Evolutionary conservation across 2,797 vertebrate genomes (phyloP).

Genomic region (Spinus pinus): DNA sequence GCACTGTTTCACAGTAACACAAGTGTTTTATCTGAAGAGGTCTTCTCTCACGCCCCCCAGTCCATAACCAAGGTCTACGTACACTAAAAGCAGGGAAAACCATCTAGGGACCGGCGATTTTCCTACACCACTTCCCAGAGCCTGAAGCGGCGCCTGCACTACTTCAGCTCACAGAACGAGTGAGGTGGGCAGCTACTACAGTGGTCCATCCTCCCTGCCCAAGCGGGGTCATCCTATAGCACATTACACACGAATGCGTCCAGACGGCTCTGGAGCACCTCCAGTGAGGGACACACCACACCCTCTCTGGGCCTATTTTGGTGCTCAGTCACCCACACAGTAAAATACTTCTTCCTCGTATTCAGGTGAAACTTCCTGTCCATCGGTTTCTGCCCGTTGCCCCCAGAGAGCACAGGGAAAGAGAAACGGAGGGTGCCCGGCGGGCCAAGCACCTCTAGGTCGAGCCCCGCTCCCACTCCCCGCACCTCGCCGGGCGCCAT

Average conservation of each 20-base stretch:
- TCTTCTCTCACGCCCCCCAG: neutral
- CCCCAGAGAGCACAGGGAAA: too few species aligned
- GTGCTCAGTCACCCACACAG: neutral
- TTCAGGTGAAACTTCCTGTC: neutral
- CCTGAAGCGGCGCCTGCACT: too few species aligned
- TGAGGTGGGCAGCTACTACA: too few species aligned
- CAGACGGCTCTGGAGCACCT: neutral
- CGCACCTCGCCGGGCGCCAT: accelerated
- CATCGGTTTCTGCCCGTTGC: neutral
- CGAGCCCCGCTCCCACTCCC: accelerated
- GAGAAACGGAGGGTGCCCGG: accelerated
- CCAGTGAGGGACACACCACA: too few species aligned
- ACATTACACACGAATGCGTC: neutral
- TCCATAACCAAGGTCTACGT: neutral
- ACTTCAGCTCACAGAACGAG: neutral
- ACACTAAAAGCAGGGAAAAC: neutral
- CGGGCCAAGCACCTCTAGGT: accelerated
- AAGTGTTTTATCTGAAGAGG: neutral
- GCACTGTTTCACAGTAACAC: neutral
- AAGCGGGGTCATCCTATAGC: too few species aligned
- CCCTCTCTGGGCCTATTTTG: too few species aligned
- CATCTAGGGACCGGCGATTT: accelerated
- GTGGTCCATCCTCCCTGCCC: accelerated
- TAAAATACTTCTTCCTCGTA: too few species aligned
- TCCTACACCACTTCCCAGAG: neutral